A percentile compares a stretch with the other conserved stretches of the same genome.
These are phyloP conservation scores for Lophura nycthemera DNA, from an alignment of 2,113 vertebrate genomes.

Conservation along the genomic window DNA sequence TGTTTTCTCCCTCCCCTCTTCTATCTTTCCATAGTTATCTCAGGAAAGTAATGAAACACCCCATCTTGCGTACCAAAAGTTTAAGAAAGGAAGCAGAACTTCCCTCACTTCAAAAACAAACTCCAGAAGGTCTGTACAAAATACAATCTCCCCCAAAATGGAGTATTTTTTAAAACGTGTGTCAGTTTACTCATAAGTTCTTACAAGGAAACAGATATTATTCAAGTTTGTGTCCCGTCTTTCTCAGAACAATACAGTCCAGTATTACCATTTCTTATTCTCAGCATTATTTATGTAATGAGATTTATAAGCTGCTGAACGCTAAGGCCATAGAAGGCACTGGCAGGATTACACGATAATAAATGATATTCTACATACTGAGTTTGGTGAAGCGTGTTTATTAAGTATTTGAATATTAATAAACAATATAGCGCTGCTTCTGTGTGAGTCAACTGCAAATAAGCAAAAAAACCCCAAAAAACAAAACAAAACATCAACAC, in stretches of 20 bases:
- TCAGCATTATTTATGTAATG: background rate
- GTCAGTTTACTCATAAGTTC: background rate
- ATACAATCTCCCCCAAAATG: background rate
- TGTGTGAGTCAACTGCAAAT: background rate
- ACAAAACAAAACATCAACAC: background rate
- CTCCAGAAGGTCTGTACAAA: background rate
- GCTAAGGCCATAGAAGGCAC: background rate
- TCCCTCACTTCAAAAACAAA: constrained; percentile 10
- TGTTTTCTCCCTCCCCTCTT: background rate
- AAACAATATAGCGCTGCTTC: background rate
- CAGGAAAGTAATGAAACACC: constrained; percentile 22
- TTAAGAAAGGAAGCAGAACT: constrained; percentile 1
- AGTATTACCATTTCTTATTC: background rate
- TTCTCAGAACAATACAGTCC: background rate
- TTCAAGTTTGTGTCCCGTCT: background rate
- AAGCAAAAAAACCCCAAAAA: background rate
- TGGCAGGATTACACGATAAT: background rate
- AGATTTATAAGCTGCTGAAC: background rate
- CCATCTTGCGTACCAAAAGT: background rate
- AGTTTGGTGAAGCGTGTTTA: background rate
- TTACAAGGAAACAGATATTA: background rate
- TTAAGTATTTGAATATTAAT: background rate
- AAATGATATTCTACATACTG: background rate
- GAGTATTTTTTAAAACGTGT: background rate
- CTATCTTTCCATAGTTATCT: background rate